These are phyloP conservation scores for Chaetura pelagica DNA, from an alignment of 2,113 vertebrate species.

Conservation along the genomic window DNA sequence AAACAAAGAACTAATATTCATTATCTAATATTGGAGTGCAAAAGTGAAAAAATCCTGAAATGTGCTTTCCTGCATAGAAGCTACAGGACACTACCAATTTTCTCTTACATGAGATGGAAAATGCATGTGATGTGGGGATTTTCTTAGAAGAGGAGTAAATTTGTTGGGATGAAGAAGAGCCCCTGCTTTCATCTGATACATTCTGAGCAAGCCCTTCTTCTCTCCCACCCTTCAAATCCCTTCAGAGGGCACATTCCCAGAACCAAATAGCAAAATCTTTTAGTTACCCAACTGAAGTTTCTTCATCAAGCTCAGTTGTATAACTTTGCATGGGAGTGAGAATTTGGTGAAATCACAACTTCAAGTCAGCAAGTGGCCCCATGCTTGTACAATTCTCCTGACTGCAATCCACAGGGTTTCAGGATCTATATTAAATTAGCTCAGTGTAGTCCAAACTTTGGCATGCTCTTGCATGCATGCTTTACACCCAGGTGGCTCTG, in stretches of 20 bases:
- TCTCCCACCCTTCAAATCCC: not conserved
- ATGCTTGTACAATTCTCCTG: not conserved
- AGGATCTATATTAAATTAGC: not conserved
- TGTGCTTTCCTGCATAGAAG: not conserved
- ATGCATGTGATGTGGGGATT: not conserved
- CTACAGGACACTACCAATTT: not conserved
- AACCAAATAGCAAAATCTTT: not conserved
- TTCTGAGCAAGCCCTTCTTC: not conserved
- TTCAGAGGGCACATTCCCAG: rapidly evolving
- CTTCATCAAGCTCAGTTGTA: not conserved
- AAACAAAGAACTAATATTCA: not conserved
- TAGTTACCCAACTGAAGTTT: not conserved
- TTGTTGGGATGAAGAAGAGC: not conserved
- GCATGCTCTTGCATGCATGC: not conserved
- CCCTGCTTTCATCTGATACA: not conserved
- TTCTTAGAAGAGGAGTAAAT: not conserved
- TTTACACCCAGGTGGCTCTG: not conserved
- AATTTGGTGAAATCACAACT: not conserved
- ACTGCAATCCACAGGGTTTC: not conserved
- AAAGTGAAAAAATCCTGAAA: not conserved
- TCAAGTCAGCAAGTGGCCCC: not conserved
- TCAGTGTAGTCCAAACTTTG: not conserved
- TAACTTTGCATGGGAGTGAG: not conserved
- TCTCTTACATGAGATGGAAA: not conserved
- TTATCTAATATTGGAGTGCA: not conserved